Evolutionary conservation across 2,888 invertebrate genomes (phyloP), one percentile per base, ranked within the genome.

Genomic region (Bimastos eiseni): DNA sequence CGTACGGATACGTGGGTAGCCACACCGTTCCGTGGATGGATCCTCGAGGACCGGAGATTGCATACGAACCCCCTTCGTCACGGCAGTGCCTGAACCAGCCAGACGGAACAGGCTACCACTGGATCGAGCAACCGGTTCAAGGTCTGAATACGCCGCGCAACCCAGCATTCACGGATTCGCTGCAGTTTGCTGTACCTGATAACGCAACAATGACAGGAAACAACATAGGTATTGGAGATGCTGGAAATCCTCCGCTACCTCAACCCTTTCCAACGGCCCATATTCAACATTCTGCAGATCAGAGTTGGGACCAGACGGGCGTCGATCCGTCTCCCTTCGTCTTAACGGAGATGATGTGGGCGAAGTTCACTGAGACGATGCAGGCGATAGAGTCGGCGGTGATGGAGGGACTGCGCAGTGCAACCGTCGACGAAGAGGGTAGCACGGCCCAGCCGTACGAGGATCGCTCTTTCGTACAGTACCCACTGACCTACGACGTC

Each of bases 401-500:
- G 6, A 70, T 70, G 30, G 70, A 70, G n/a, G 70, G 70, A 30
- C 70, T 70, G 1, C 70, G 70, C 70, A 70, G n/a, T n/a, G 70
- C 70, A 1, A n/a, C 70, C 70, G 70, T 70, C 70, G 70, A n/a
- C n/a, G n/a, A 70, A 0, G 70, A 70, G 17, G 70, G 70, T n/a
- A n/a, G 30, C 6, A 70, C 70, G 70, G 70, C 70, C 70, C 70
- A 70, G 70, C 70, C 70, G 30, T 70, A 70, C 70, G 70, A 70
- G 8, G 70, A 70, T n/a, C 70, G 70, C 17, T 70, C 70, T n/a
- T 70, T 70, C 70, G 70, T 70, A 8, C 70, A 70, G 70, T 70
- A 70, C 70, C 70, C 70, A n/a, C 70, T n/a, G 70, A 70, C 70
- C 70, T n/a, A n/a, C 70, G 70, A 70, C 70, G 70, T 70, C 30